Conservation (phyloP, 35 echinoderm and acorn worm genomes). For the Ptychodera flava region DNA sequence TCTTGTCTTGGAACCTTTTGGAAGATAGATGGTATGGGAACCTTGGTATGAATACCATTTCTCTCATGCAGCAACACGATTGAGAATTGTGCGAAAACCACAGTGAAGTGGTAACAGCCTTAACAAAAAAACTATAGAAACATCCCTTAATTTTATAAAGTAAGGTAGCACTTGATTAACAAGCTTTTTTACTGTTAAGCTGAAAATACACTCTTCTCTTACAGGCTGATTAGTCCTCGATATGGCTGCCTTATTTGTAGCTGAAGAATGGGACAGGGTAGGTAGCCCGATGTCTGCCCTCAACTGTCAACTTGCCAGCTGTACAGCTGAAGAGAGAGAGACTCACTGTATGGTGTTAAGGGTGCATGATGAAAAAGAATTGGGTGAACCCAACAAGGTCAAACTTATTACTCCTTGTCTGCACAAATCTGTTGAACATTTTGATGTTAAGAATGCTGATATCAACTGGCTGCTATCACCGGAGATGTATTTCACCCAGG, state of each 20-base stretch:
- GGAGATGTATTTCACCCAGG: not conserved
- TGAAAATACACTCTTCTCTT: no score
- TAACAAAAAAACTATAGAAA: no score
- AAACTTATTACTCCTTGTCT: not conserved
- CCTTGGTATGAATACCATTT: no score
- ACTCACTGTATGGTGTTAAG: not conserved
- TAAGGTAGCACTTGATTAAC: no score
- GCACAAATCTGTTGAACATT: not conserved
- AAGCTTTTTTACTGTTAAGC: no score
- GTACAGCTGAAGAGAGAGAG: not conserved
- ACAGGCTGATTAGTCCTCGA: no score
- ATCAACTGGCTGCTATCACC: not conserved
- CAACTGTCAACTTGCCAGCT: not conserved
- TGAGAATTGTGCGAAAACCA: no score
- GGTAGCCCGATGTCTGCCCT: not conserved
- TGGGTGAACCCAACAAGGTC: not conserved
- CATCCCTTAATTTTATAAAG: no score
- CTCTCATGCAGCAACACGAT: no score
- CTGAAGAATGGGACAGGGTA: not conserved
- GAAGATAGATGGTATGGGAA: no score
- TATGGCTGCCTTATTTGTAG: not conserved
- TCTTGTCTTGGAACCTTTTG: no score
- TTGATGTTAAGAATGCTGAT: not conserved
- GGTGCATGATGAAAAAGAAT: not conserved
- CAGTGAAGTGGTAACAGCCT: no score